Percentiles rank a stretch among this genome's conserved stretches.
These are phyloP conservation scores for Scaptomyza pallida DNA, from an alignment of 1,140 invertebrate genomes.

Conservation along the genomic window DNA sequence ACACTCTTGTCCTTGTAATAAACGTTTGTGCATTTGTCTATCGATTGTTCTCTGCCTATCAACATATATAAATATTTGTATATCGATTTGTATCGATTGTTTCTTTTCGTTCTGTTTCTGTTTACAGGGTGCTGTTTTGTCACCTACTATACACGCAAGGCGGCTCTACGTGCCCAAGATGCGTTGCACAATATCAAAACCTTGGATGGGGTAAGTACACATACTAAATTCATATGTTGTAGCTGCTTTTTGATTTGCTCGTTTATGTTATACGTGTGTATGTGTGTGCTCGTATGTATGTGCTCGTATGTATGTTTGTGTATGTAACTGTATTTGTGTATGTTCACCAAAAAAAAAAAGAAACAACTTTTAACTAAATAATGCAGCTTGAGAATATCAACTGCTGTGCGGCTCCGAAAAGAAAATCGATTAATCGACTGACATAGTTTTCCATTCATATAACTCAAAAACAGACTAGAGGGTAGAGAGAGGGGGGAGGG, in stretches of 20 bases:
- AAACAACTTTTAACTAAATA: conserved; percentile 41
- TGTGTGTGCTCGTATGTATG: conserved; percentile 30
- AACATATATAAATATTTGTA: conserved; percentile 29
- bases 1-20: conserved; percentile 52
- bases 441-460: conserved; percentile 56
- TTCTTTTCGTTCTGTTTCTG: conserved; percentile 88
- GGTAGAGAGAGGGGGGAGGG: neutral
- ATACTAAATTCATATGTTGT: conserved; percentile 6
- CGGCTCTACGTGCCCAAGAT: conserved; percentile 98
- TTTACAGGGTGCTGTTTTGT: conserved; percentile 99
- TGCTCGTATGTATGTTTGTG: conserved; percentile 28
- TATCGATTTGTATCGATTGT: conserved; percentile 76
- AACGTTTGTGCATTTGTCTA: conserved; percentile 66
- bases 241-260: conserved; percentile 37
- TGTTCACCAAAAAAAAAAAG: neutral
- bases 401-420: conserved; percentile 43
- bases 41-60: conserved; percentile 50
- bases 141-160: conserved; percentile 98
- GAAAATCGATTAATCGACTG: conserved; percentile 63
- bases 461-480: neutral
- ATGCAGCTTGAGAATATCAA: conserved; percentile 79
- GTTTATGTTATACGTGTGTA: conserved; percentile 19
- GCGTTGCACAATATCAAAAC: conserved; percentile 99
- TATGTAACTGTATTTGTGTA: conserved; percentile 26
- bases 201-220: conserved; percentile 95